phyloP scores from a whole-genome alignment of 2,797 vertebrate genomes.

The Alcedo quadribrachys region DNA sequence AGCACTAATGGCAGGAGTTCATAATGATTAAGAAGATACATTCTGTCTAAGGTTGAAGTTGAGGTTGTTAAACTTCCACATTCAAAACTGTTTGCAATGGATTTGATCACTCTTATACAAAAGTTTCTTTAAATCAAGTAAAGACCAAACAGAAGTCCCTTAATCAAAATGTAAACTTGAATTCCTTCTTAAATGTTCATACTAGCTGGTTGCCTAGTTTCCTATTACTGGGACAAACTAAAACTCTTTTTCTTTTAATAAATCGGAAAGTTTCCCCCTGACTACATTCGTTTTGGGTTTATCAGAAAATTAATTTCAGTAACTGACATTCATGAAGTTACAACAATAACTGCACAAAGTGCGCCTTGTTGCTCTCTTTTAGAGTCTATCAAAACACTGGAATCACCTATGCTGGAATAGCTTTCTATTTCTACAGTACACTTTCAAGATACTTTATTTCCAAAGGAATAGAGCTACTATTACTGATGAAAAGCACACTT shows the following conservation, averaged over 20 bases:
- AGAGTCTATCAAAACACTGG: background rate
- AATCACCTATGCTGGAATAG: background rate
- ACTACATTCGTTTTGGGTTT: background rate
- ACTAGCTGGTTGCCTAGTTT: background rate
- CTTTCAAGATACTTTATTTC: background rate
- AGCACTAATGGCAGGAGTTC: slow-evolving; percentile 7
- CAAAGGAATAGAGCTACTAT: background rate
- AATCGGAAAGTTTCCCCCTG: background rate
- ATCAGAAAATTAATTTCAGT: slow-evolving; percentile 22
- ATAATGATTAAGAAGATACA: slow-evolving; percentile 20
- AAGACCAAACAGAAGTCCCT: background rate
- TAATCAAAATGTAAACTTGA: slow-evolving; percentile 17
- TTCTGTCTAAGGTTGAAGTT: slow-evolving; percentile 12
- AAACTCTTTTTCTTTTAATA: background rate
- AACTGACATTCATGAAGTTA: slow-evolving; percentile 14
- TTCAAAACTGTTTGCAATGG: background rate
- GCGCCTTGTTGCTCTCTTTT: background rate
- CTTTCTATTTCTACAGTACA: background rate
- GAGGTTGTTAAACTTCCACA: slow-evolving; percentile 11
- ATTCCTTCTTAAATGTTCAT: background rate
- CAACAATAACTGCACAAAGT: background rate
- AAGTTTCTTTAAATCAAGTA: background rate
- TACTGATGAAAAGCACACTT: background rate
- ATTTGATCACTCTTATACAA: background rate
- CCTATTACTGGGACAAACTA: background rate